phyloP scores from a whole-genome alignment of 2,888 invertebrate genomes.

The Aricia artaxerxes region DNA sequence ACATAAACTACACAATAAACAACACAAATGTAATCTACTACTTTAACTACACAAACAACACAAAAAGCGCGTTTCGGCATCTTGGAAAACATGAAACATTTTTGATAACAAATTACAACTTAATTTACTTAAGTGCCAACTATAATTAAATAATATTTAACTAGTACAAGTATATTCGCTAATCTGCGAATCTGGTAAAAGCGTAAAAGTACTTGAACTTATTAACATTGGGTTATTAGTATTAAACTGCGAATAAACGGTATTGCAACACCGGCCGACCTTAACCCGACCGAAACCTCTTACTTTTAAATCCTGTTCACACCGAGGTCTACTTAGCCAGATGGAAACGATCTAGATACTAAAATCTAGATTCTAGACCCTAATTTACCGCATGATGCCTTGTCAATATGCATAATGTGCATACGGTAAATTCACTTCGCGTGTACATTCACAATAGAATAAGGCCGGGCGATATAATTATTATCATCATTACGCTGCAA shows the following conservation, averaged over 20 bases:
- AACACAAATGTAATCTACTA: not conserved
- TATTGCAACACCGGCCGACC: constrained; percentile 40
- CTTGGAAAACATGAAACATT: not conserved
- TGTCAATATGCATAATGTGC: not conserved
- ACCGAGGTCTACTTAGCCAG: constrained; percentile 27
- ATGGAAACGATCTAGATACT: constrained; percentile 3
- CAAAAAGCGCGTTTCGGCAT: not conserved
- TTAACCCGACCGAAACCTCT: constrained; percentile 46
- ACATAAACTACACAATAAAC: constrained; percentile 4
- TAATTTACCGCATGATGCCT: not conserved
- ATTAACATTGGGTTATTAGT: constrained; percentile 25
- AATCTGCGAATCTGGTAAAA: constrained; percentile 1
- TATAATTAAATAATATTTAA: not conserved
- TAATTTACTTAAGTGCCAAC: no score
- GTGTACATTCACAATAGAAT: constrained; percentile 17
- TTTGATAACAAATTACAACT: not conserved
- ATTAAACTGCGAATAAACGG: not conserved
- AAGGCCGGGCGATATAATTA: not conserved
- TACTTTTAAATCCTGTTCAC: constrained; percentile 44
- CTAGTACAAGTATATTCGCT: not conserved
- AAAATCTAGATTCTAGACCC: not conserved
- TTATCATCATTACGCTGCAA: constrained; percentile 1
- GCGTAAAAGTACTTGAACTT: constrained; percentile 31
- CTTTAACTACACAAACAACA: not conserved
- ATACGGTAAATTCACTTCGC: not conserved